Base-by-base conservation (phyloP, 2,888 invertebrate species). In the Nycteola revayana region DNA sequence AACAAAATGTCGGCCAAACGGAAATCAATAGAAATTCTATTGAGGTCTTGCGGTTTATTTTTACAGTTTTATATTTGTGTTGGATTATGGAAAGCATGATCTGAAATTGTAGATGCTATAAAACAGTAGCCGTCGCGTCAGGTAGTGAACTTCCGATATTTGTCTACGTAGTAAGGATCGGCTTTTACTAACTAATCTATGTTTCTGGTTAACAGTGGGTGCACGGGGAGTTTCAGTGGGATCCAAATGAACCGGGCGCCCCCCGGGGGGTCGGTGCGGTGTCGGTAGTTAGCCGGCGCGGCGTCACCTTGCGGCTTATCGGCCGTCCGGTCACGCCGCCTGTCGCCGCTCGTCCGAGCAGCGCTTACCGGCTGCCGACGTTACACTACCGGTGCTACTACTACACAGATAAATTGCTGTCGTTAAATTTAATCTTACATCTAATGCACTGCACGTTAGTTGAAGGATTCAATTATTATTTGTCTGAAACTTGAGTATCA, bases 291-390 rank as follows among this genome's bases (percentile, higher is more conserved):
- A 68, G 68, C 58, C 59, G 64, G 49, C 60, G 52, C 63, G 65
- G 59, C 69, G 72, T 66, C 74, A 75, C 75, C 76, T 76, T 75
- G 77, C 64, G 75, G 78, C 75, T 78, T 77, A 77, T 75, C 78
- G 71, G 65, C 43, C 68, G 66, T 71, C 71, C 76, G 76, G 70
- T 60, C 66, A 63, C 66, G 53, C 45, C 56, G 59, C 46, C 58
- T 57, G 59, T 51, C 52, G 55, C 30, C 55, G 49, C 54, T 51
- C 56, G 46, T 44, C 57, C 40, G 45, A 48, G 31, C 52, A 48
- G 20, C 42, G 43, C 50, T 56, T 42, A 42, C 41, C 38, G 47
- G 32, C 45, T 49, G 42, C 36, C 42, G 32, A 37, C 48, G 39
- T 18, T 21, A n/a, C 21, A 21, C 21, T n/a, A n/a, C 7, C 33